A percentile compares a stretch with the other conserved stretches of the same genome.
Evolutionary conservation across 1,140 invertebrate genomes (phyloP).

Genomic region (Atta colombica): DNA sequence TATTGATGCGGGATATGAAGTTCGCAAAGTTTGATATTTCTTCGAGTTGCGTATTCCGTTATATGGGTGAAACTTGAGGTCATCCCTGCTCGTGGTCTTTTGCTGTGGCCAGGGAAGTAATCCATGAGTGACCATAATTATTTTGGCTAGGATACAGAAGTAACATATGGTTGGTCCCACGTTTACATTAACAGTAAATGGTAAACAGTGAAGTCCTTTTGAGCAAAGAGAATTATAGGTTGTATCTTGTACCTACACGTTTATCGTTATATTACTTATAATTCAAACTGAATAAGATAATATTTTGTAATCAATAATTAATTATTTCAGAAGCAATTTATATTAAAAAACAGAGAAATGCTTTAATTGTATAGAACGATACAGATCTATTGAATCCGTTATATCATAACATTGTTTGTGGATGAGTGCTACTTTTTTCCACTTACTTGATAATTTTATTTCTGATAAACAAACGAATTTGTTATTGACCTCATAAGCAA

Average conservation of each 20-base stretch:
- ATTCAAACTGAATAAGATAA: not conserved
- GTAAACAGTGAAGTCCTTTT: slow-evolving; percentile 61
- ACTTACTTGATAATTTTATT: no score
- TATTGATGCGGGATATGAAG: slow-evolving; percentile 50
- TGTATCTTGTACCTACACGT: not conserved
- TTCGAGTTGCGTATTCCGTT: slow-evolving; percentile 25
- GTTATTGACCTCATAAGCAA: no score
- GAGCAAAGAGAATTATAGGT: slow-evolving; percentile 24
- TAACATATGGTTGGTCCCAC: slow-evolving; percentile 58
- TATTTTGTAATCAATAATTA: not conserved
- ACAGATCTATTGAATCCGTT: no score
- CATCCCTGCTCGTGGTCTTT: slow-evolving; percentile 19
- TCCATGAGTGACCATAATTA: slow-evolving; percentile 41
- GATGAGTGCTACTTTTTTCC: no score
- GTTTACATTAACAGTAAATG: slow-evolving; percentile 71
- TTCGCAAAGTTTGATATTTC: slow-evolving; percentile 59
- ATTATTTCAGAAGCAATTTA: no score
- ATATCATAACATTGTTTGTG: no score
- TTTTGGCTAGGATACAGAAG: slow-evolving; percentile 60
- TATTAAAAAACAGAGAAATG: no score
- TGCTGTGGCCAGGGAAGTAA: not conserved
- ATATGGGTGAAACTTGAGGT: slow-evolving; percentile 3
- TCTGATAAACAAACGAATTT: no score
- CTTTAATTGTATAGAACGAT: no score
- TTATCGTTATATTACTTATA: not conserved